Evolutionary conservation across 2,797 vertebrate species (phyloP), one percentile per base, ranked within the genome.

Genomic region (Serranus cabrilla): DNA sequence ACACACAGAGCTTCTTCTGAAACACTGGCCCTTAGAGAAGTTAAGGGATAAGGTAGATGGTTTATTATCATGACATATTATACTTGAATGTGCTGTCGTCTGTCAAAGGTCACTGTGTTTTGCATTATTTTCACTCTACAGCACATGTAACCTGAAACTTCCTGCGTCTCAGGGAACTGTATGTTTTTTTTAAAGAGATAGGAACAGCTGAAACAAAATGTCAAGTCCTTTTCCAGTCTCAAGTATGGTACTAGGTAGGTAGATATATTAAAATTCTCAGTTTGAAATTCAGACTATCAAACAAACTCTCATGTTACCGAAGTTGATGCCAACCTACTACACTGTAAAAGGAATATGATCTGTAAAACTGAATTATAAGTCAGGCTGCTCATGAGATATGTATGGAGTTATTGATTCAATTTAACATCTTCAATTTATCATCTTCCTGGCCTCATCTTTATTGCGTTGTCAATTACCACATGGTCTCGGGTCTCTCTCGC

Each of bases 341-440:
- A 76, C 31, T 60, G 43, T 79, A 78, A 82, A 81, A 78, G 31
- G 20, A 81, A 76, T 56, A 74, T 51, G 34, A 83, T 83, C 39
- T 59, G 43, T 69, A 58, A 75, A 86, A 89, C 56, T 67, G 68
- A 80, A 85, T 91, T 84, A 71, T 60, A 80, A 76, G 81, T 78
- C 76, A 61, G 72, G 42, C 65, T 74, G 39, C 81, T 84, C 84
- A 85, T 90, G 90, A 91, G 86, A 90, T 91, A 87, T 78, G 84
- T 82, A 91, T 89, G 66, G 76, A 82, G 84, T 87, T 91, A 93
- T 92, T 90, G 90, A 92, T 89, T 92, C 67, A 86, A 87, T 92
- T 88, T 84, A 72, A 81, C 67, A 81, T 87, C 83, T 88, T 78
- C 84, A 87, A 86, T 91, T 85, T 56, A 87, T 94, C 89, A 91